A percentile compares a stretch with the other conserved stretches of the same genome.
These are phyloP conservation scores for Falco columbarius DNA, from an alignment of 2,797 vertebrate genomes.

Conservation along the genomic window DNA sequence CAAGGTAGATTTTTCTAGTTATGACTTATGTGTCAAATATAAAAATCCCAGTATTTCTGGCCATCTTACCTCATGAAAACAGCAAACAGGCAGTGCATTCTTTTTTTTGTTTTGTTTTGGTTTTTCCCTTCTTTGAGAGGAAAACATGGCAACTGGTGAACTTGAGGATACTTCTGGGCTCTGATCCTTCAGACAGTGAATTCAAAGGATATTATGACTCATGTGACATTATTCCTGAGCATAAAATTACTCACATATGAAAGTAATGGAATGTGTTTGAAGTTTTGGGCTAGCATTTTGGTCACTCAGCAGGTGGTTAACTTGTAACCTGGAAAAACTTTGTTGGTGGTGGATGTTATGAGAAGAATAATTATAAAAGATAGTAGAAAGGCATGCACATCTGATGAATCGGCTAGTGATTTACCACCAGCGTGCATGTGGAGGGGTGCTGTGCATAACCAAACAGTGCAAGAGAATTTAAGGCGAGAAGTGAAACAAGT, in stretches of 20 bases:
- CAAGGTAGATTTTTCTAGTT: not conserved
- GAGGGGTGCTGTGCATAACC: not conserved
- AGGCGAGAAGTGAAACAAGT: not conserved
- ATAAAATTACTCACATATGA: constrained; percentile 67
- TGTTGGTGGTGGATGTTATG: constrained; percentile 10
- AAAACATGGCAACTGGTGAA: constrained; percentile 33
- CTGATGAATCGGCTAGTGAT: not conserved
- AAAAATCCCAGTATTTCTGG: not conserved
- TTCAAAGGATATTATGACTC: constrained; percentile 66
- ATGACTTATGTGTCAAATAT: not conserved
- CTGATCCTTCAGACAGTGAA: constrained; percentile 55
- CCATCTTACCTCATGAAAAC: not conserved
- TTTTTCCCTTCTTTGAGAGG: not conserved
- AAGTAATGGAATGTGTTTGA: constrained; percentile 68
- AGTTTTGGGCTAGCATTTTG: constrained; percentile 54
- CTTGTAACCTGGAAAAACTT: constrained; percentile 64
- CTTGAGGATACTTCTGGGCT: constrained; percentile 42
- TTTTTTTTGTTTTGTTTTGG: not conserved
- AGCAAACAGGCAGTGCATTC: not conserved
- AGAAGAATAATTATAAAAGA: not conserved
- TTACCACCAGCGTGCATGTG: not conserved
- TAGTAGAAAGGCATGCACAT: not conserved
- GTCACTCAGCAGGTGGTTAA: constrained; percentile 63
- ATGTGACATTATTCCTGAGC: constrained; percentile 60
- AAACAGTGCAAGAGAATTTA: not conserved